Conservation (phyloP, 2,797 vertebrate genomes). For the Lagocephalus sceleratus region DNA sequence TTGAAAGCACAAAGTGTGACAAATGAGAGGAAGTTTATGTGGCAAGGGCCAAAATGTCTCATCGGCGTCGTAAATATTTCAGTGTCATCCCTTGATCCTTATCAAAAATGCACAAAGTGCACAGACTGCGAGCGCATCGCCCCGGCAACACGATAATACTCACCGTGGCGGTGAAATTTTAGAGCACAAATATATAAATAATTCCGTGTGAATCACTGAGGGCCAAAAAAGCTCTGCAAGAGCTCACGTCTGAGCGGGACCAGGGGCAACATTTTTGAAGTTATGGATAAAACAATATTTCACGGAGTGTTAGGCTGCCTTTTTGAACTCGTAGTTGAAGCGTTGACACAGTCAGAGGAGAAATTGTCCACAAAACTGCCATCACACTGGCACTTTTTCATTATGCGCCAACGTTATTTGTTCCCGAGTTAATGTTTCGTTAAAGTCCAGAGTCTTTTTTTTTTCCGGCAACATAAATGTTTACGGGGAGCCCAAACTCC, state of each 20-base stretch:
- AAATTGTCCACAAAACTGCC: slow-evolving; percentile 5
- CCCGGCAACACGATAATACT: background rate
- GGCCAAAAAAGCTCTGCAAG: slow-evolving; percentile 5
- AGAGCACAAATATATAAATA: slow-evolving; percentile 8
- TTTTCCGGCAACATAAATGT: background rate
- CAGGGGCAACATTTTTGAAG: slow-evolving; percentile 24
- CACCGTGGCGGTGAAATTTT: slow-evolving; percentile 5
- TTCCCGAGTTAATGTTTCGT: too few relatives aligned
- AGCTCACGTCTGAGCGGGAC: slow-evolving; percentile 26
- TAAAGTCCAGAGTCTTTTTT: background rate
- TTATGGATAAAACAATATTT: slow-evolving; percentile 34
- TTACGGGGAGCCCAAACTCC: background rate
- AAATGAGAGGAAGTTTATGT: slow-evolving; percentile 9
- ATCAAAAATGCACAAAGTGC: slow-evolving; percentile 7
- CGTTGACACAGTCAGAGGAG: background rate
- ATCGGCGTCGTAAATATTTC: slow-evolving; percentile 19
- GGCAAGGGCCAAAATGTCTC: slow-evolving; percentile 1
- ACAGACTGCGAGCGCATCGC: slow-evolving; percentile 1
- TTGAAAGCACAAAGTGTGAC: slow-evolving; percentile 2
- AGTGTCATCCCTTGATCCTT: slow-evolving; percentile 5
- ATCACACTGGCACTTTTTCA: background rate
- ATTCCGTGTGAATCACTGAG: slow-evolving; percentile 16
- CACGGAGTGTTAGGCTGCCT: slow-evolving; percentile 17
- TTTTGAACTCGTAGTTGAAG: slow-evolving; percentile 19
- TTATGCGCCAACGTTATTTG: too few relatives aligned